These are phyloP conservation scores for Microctonus aethiopoides DNA, from an alignment of 2,888 invertebrate species.

Conservation along the genomic window DNA sequence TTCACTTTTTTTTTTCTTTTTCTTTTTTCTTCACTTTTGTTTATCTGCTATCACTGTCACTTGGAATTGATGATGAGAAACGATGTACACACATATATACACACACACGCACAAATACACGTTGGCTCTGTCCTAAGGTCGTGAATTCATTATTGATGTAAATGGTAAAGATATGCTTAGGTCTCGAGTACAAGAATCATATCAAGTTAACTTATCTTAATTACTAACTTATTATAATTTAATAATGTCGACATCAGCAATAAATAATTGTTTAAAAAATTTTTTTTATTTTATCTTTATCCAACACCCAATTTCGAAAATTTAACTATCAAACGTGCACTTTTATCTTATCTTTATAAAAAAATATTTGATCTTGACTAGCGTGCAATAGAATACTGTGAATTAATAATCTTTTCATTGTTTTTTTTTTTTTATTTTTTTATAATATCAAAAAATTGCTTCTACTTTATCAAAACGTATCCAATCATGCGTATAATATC, in stretches of 20 bases:
- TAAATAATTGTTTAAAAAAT: neutral
- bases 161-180: constrained; percentile 7
- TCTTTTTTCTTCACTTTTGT: constrained; percentile 26
- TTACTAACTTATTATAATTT: neutral
- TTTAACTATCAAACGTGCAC: neutral
- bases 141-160: neutral
- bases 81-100: constrained; percentile 23
- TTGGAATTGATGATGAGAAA: neutral
- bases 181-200: constrained; percentile 1
- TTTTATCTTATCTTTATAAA: neutral
- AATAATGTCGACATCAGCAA: neutral
- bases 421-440: neutral
- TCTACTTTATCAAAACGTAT: neutral
- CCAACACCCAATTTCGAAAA: neutral
- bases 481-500: neutral
- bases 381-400: neutral
- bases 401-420: too few relatives aligned
- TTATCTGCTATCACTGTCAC: constrained; percentile 13
- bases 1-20: neutral
- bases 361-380: neutral
- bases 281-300: neutral
- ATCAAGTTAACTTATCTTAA: constrained; percentile 8
- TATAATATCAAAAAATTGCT: too few relatives aligned
- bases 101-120: too few relatives aligned
- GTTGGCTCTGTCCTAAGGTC: constrained; percentile 25